Evolutionary conservation across 2,113 vertebrate genomes (phyloP), one percentile per base, ranked within the genome.

Genomic region (Heterotis niloticus): DNA sequence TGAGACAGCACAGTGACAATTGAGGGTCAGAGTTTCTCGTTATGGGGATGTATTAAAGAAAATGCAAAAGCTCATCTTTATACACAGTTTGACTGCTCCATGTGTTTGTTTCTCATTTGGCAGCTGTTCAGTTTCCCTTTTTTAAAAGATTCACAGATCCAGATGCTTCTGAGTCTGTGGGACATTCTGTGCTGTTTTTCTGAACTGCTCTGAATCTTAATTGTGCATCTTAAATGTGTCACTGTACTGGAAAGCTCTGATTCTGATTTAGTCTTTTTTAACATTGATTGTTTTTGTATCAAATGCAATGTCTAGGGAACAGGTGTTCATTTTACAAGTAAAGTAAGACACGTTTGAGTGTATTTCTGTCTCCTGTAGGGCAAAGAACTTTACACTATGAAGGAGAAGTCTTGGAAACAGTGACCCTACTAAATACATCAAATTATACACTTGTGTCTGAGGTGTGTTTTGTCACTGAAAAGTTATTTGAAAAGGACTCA

Each of bases 371-470:
- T 89, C 57, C 79, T 83, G 16, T 88, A 99, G 98, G 97, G 88
- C 96, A 98, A 89, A 95, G 96, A 92, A 98, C 93, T 79, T 95
- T 98, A 44, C 95, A 95, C 87, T 95, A 98, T 88, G 93, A 85
- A 79, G 98, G 95, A 79, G 94, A 98, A 87, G 92, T 90, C 79
- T 90, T 99, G 84, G 95, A 98, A 88, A 98, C 95, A 0, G 92
- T 96, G 82, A 93, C 99, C 82, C 90, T 99, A 57, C 96, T 99
- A 71, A 99, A 98, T 82, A 97, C 97, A 75, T 93, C 93, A 79
- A 92, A 93, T 84, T 92, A 95, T 80, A 94, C 93, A 29, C 86
- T 96, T 5, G 89, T 91, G 54, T 93, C 93, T 80, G 96, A 99
- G 97, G 98, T 99, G 89, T 76, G 26, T 70, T 80, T 72, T 29